phyloP scores from a whole-genome alignment of 37 sponge, comb jelly and placozoan species.

The Halisarca cf. caerulea region DNA sequence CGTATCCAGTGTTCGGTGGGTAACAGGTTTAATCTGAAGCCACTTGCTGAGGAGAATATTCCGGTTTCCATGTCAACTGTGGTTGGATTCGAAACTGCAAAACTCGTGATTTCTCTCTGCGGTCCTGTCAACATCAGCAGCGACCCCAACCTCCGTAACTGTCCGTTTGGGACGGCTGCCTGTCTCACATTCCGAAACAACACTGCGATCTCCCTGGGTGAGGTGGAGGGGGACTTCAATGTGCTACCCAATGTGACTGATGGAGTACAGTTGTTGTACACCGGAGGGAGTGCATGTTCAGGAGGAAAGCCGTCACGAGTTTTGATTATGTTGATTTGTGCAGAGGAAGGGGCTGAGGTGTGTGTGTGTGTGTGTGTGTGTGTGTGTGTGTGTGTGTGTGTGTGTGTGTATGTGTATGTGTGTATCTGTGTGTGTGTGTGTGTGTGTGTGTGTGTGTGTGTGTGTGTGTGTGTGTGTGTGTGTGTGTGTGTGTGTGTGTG shows the following conservation, averaged over 20 bases:
- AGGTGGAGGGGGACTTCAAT: not conserved
- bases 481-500: too few species aligned
- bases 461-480: too few species aligned
- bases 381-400: slow-evolving; percentile 13
- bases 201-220: not conserved
- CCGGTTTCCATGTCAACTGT: not conserved
- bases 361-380: slow-evolving; percentile 24
- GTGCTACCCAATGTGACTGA: not conserved
- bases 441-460: too few species aligned
- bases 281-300: not conserved
- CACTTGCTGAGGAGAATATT: slow-evolving; percentile 10
- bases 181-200: slow-evolving; percentile 1
- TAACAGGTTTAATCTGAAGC: slow-evolving; percentile 56
- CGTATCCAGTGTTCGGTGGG: slow-evolving; percentile 66
- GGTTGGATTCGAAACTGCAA: not conserved
- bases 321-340: slow-evolving; percentile 6
- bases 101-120: not conserved
- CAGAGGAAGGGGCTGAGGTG: slow-evolving; percentile 9
- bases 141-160: not conserved
- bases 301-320: not conserved
- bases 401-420: not conserved
- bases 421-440: not conserved
- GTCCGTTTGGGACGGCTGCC: slow-evolving; percentile 13
- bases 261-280: slow-evolving; percentile 16
- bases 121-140: not conserved